Conservation (phyloP, 2,888 invertebrate genomes). For the Zhengitettix transpicula region DNA sequence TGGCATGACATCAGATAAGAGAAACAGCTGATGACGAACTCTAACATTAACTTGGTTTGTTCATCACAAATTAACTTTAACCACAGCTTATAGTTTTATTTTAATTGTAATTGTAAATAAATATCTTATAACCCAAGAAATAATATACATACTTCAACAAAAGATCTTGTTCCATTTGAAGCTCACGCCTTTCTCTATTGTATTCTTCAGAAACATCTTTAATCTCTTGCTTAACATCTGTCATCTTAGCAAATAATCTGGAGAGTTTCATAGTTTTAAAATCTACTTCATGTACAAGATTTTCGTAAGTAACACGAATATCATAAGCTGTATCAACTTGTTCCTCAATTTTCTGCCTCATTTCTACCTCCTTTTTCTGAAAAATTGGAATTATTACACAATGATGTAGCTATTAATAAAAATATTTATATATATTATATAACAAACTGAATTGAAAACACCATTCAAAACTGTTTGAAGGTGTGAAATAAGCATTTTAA, state of each 20-base stretch:
- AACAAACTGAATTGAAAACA: neutral
- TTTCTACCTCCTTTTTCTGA: conserved; percentile 52
- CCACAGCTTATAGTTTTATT: no score
- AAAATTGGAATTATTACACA: neutral
- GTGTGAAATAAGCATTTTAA: no score
- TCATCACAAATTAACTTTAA: no score
- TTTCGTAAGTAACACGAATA: conserved; percentile 78
- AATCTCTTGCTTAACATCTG: conserved; percentile 57
- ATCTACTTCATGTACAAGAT: conserved; percentile 91
- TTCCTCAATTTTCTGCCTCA: conserved; percentile 82
- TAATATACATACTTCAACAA: conserved; percentile 44
- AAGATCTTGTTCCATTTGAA: conserved; percentile 82
- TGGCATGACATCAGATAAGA: no score
- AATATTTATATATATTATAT: neutral
- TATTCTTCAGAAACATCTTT: conserved; percentile 75
- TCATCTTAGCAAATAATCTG: conserved; percentile 72
- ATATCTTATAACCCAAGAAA: neutral
- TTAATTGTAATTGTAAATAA: no score
- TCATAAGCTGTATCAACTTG: conserved; percentile 87
- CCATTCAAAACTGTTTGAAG: neutral
- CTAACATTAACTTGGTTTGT: no score
- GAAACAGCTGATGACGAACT: no score
- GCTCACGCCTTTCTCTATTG: conserved; percentile 76
- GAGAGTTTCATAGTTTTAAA: conserved; percentile 87
- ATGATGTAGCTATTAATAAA: neutral